phyloP scores from a whole-genome alignment of 2,888 invertebrate species.

The Sturmia bella region DNA sequence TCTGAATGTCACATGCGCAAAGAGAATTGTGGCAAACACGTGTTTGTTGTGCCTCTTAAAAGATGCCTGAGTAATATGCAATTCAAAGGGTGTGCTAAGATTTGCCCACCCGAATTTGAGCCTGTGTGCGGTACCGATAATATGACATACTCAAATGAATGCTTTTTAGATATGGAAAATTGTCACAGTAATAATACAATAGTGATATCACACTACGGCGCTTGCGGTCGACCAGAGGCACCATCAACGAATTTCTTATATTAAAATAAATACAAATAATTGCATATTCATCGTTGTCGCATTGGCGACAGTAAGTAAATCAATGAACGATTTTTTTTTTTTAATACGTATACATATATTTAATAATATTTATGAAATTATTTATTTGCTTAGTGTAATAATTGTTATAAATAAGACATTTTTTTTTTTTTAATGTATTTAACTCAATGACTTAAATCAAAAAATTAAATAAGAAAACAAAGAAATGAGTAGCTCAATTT shows the following conservation, averaged over 20 bases:
- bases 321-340: conserved; percentile 32
- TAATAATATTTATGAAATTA: conserved; percentile 68
- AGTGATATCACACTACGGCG: conserved; percentile 89
- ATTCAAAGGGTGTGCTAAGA: conserved; percentile 92
- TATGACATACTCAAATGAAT: conserved; percentile 96
- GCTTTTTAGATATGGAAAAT: conserved; percentile 95
- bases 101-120: conserved; percentile 93
- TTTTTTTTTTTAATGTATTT: conserved; percentile 60
- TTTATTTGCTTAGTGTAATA: conserved; percentile 68
- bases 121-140: conserved; percentile 96
- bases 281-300: conserved; percentile 24
- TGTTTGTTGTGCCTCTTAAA: conserved; percentile 94
- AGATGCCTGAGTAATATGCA: conserved; percentile 92
- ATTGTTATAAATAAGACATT: conserved; percentile 68
- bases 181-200: conserved; percentile 91
- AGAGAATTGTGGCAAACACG: conserved; percentile 95
- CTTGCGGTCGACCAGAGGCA: conserved; percentile 92
- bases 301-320: conserved; percentile 25
- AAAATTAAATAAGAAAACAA: conserved; percentile 29
- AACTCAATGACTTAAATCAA: conserved; percentile 49
- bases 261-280: conserved; percentile 76
- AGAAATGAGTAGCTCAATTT: too few relatives aligned
- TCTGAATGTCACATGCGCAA: conserved; percentile 96
- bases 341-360: conserved; percentile 30
- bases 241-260: conserved; percentile 94